A percentile compares a stretch with the other conserved stretches of the same genome.
Conservation (phyloP, 2,113 vertebrate genomes). For the Xiphophorus hellerii region DNA sequence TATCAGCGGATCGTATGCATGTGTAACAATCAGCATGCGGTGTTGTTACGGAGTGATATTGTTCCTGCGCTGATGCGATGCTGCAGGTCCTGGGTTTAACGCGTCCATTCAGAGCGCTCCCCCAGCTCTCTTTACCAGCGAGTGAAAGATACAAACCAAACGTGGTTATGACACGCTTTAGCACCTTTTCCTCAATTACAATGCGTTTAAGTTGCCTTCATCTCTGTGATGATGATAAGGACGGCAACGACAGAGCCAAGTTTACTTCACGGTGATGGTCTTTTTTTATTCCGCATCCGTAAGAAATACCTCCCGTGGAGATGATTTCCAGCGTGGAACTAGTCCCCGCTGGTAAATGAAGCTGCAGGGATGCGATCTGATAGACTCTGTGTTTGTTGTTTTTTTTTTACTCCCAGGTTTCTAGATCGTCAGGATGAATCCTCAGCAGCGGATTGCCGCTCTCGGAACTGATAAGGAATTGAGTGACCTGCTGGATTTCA, state of each 20-base stretch:
- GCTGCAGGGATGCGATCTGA: conserved; percentile 45
- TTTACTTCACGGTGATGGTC: conserved; percentile 41
- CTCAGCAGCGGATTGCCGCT: conserved; percentile 97
- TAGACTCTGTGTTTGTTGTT: conserved; percentile 41
- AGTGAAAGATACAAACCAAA: neutral
- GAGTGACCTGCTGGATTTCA: conserved; percentile 99
- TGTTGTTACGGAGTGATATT: conserved; percentile 17
- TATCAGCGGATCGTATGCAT: neutral
- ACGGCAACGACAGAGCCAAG: conserved; percentile 25
- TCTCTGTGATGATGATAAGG: neutral
- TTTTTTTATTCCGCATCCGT: conserved; percentile 40
- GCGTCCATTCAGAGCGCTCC: conserved; percentile 32
- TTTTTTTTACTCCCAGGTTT: conserved; percentile 77
- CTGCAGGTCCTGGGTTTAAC: conserved; percentile 36
- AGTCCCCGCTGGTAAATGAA: conserved; percentile 18
- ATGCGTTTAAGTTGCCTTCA: conserved; percentile 6
- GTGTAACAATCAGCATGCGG: neutral
- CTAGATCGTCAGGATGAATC: conserved; percentile 92
- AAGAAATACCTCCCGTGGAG: conserved; percentile 34
- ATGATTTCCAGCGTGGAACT: conserved; percentile 29
- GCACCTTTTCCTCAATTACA: neutral
- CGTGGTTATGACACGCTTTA: neutral
- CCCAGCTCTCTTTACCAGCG: conserved; percentile 3
- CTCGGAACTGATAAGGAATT: conserved; percentile 99
- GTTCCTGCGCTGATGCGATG: conserved; percentile 39